These are phyloP conservation scores for Baryphthengus martii DNA, from an alignment of 2,113 vertebrate genomes.

Conservation along the genomic window DNA sequence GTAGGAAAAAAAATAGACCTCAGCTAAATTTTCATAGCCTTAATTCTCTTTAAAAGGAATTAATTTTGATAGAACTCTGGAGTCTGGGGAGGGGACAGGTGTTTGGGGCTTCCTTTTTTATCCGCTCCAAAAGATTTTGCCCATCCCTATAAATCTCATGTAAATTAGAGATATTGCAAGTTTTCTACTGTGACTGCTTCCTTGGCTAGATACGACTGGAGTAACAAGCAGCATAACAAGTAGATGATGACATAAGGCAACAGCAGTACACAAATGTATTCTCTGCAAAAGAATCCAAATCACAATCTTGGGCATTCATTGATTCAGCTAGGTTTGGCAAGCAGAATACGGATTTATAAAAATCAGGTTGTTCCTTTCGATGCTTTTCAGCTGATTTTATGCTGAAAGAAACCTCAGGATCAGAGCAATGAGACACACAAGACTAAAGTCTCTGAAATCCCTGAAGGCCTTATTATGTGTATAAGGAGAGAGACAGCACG, in stretches of 20 bases:
- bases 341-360: slow-evolving; percentile 11
- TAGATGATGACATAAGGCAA: neutral
- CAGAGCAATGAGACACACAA: neutral
- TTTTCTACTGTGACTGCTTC: neutral
- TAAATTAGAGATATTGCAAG: neutral
- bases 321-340: slow-evolving; percentile 2
- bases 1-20: neutral
- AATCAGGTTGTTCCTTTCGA: neutral
- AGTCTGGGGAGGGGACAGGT: neutral
- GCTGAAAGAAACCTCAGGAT: slow-evolving; percentile 44
- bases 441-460: slow-evolving; percentile 55
- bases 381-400: slow-evolving; percentile 35
- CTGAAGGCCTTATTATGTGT: slow-evolving; percentile 36
- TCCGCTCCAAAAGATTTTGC: neutral
- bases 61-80: neutral
- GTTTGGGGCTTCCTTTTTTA: neutral
- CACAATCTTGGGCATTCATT: neutral
- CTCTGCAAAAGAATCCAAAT: neutral
- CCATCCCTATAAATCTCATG: neutral
- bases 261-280: neutral
- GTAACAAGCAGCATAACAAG: neutral
- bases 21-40: neutral
- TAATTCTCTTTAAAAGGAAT: neutral
- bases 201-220: neutral
- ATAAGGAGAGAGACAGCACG: neutral